Conservation (phyloP, 2,113 vertebrate species). For the Potamarius usumacintae region DNA sequence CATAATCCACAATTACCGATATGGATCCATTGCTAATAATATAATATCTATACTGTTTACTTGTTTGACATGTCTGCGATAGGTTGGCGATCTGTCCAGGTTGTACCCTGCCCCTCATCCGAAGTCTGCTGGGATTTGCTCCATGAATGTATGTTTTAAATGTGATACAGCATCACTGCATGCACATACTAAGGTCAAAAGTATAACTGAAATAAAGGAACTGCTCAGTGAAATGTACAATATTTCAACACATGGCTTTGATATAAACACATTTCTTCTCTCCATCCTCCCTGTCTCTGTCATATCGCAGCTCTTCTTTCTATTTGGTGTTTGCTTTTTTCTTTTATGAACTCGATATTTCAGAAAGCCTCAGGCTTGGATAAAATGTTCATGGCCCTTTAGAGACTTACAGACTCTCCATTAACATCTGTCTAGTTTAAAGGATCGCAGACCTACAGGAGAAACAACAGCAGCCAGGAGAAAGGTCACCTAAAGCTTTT, state of each 20-base stretch:
- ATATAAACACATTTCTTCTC: not conserved
- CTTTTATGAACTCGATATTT: not conserved
- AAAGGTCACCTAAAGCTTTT: not conserved
- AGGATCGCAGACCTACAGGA: not conserved
- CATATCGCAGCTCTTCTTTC: not conserved
- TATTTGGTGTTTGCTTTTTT: not conserved
- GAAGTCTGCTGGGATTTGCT: too few species aligned
- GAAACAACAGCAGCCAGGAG: not conserved
- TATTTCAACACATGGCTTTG: slow-evolving; percentile 10
- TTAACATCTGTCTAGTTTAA: slow-evolving; percentile 9
- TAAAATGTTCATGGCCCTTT: not conserved
- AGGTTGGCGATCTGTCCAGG: too few species aligned
- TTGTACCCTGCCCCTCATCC: too few species aligned
- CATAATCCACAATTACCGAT: not conserved
- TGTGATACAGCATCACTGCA: not conserved
- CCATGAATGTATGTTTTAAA: not conserved
- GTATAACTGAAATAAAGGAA: not conserved
- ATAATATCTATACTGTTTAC: not conserved
- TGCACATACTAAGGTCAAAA: not conserved
- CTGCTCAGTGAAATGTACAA: not conserved
- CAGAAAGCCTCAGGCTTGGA: not conserved
- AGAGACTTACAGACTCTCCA: not conserved
- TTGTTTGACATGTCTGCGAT: too few species aligned
- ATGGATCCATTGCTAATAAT: not conserved
- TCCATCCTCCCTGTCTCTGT: not conserved